Evolutionary conservation across 2,113 vertebrate genomes (phyloP).

Genomic region (Panurus biarmicus): DNA sequence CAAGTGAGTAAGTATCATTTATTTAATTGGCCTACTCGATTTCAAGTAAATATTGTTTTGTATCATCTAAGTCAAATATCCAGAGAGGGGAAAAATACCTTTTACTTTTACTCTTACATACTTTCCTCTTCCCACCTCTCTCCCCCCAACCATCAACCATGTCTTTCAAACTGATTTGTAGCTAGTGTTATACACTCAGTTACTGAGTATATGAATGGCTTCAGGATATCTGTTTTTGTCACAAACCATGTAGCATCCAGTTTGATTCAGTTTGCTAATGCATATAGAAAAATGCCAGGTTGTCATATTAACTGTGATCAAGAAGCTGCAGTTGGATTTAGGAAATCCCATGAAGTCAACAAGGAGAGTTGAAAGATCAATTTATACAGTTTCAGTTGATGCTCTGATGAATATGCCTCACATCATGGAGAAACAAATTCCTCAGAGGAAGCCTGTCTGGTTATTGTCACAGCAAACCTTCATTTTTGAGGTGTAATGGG

Average conservation of each 20-base stretch:
- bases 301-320: neutral
- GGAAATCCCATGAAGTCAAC: neutral
- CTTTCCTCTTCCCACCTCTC: neutral
- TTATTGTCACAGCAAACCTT: neutral
- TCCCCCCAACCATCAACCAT: neutral
- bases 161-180: neutral
- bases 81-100: neutral
- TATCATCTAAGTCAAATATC: neutral
- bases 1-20: neutral
- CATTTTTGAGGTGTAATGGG: neutral
- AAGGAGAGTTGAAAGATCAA: neutral
- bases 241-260: neutral
- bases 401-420: neutral
- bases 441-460: neutral
- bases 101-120: neutral
- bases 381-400: neutral
- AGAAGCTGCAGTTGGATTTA: neutral
- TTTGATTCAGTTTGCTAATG: neutral
- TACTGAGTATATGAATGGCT: neutral
- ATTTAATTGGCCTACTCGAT: neutral
- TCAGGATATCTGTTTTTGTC: neutral
- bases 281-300: neutral
- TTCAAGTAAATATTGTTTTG: neutral
- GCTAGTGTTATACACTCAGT: neutral
- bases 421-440: neutral